Evolutionary conservation across 2,797 vertebrate species (phyloP), one percentile per base, ranked within the genome.

Genomic region (Tauraco hartlaubi): DNA sequence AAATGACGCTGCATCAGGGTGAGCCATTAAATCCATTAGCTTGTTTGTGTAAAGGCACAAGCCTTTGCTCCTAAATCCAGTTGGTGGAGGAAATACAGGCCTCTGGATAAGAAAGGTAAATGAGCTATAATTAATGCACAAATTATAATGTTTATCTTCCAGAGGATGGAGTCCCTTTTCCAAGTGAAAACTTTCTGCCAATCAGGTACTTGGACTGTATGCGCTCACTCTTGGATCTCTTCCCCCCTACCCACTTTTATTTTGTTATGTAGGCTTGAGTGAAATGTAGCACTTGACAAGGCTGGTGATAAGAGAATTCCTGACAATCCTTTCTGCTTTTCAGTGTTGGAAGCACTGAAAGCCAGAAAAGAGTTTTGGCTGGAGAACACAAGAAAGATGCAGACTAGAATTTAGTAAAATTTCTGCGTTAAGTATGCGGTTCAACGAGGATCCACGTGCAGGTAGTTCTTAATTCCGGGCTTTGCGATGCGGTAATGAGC

Each of bases 1-100:
- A 85, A 81, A 33, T 49, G 81, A 41, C 10, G 4, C 12, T 75
- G 64, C 64, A 43, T 84, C 46, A 51, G 81, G 33, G 51, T 55
- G 51, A 92, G 66, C 84, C 54, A 74, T 90, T 88, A 92, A 87
- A 28, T 49, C 78, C 72, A 90, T 80, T 81, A 62, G 56, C 66
- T 88, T 88, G 67, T 89, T 92, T 85, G 67, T 48, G 14, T 55
- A 80, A 86, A 75, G 49, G 37, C 59, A 80, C 72, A 54, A 75
- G 29, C 64, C 61, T 71, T 76, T 67, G 35, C 86, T 90, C 48
- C 64, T 20, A 23, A 77, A 46, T 61, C 44, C 91, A 74, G 49
- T 18, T 58, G 68, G 80, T 83, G 84, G 43, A 74, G 61, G 79
- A 68, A 82, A 49, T 19, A 5, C 19, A 46, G 75, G 21, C 67